phyloP scores from a whole-genome alignment of 92 coral and sea anemone species.

The Epizoanthus ramosus region DNA sequence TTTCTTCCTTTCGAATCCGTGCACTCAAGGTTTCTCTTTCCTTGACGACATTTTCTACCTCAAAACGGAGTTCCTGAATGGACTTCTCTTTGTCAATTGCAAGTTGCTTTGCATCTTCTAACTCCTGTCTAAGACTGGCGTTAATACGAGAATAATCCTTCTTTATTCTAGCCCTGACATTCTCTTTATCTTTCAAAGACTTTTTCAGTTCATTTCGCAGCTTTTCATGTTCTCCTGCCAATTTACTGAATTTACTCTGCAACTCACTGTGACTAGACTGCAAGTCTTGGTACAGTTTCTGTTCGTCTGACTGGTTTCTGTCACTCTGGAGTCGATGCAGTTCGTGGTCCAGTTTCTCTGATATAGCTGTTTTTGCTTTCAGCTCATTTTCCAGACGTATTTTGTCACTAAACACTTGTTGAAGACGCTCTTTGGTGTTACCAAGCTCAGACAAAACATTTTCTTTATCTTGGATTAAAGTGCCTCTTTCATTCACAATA shows the following conservation, averaged over 20 bases:
- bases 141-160: constrained; percentile 76
- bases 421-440: constrained; percentile 52
- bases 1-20: constrained; percentile 56
- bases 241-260: constrained; percentile 46
- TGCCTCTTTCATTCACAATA: constrained; percentile 47
- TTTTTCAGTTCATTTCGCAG: constrained; percentile 65
- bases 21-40: constrained; percentile 79
- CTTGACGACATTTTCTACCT: constrained; percentile 72
- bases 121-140: constrained; percentile 64
- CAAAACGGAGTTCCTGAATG: constrained; percentile 69
- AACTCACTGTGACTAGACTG: constrained; percentile 53
- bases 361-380: constrained; percentile 41
- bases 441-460: constrained; percentile 37
- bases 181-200: constrained; percentile 63
- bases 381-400: constrained; percentile 56
- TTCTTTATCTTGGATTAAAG: constrained; percentile 49
- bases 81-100: constrained; percentile 81
- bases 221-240: constrained; percentile 63
- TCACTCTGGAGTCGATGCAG: constrained; percentile 63
- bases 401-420: constrained; percentile 40
- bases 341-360: constrained; percentile 65
- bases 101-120: constrained; percentile 75
- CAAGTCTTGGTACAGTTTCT: constrained; percentile 46
- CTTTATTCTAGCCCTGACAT: constrained; percentile 66
- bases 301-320: constrained; percentile 58